Conservation (phyloP, 2,797 vertebrate species). For the Rhynchonycteris naso region DNA sequence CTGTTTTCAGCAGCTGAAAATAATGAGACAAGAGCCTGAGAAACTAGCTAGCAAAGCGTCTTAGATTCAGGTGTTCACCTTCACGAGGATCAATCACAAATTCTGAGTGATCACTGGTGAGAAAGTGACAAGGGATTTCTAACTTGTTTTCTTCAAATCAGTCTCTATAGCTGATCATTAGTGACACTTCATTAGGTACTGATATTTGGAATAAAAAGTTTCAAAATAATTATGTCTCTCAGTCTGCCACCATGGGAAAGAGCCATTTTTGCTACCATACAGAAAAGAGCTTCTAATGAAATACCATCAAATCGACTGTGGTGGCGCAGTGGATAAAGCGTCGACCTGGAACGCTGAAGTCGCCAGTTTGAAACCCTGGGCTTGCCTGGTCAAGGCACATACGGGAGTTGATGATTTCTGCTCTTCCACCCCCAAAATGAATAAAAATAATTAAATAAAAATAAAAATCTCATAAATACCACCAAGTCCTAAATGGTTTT, state of each 20-base stretch:
- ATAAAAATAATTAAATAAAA: too few species aligned
- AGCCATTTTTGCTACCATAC: not conserved
- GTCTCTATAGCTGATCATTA: conserved; percentile 8
- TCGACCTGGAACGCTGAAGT: too few species aligned
- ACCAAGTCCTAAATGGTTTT: not conserved
- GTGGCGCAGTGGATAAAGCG: too few species aligned
- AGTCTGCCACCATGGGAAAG: not conserved
- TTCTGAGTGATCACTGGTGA: conserved; percentile 16
- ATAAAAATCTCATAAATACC: not conserved
- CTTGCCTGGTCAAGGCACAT: too few species aligned
- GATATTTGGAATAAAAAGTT: conserved; percentile 45
- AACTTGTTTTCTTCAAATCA: not conserved
- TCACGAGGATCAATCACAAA: not conserved
- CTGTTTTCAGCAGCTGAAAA: conserved; percentile 43
- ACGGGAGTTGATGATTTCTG: too few species aligned
- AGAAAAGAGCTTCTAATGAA: not conserved
- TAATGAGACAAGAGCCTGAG: conserved; percentile 55
- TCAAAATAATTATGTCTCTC: not conserved
- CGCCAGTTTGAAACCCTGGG: too few species aligned
- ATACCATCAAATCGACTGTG: not conserved
- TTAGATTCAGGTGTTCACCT: conserved; percentile 49
- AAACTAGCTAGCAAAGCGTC: conserved; percentile 46
- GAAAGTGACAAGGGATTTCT: conserved; percentile 52
- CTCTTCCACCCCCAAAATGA: too few species aligned
- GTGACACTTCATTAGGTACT: not conserved